These are phyloP conservation scores for Metallyticus violacea DNA, from an alignment of 2,888 invertebrate genomes.

Conservation along the genomic window DNA sequence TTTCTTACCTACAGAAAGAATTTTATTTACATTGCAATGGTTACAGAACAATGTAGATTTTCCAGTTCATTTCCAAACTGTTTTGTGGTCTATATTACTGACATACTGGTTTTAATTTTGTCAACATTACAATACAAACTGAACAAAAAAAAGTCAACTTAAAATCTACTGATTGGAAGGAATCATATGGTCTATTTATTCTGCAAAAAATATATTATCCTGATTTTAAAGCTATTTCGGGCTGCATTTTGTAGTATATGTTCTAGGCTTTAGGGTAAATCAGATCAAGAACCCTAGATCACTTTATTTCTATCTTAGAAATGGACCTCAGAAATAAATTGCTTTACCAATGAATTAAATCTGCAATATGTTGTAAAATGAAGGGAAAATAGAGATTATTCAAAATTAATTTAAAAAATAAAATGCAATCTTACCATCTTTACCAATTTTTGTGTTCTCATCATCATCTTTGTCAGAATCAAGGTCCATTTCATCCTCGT, in stretches of 20 bases:
- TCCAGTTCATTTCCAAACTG: not conserved
- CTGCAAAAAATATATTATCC: too few relatives aligned
- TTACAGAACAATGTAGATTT: not conserved
- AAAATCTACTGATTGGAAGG: too few relatives aligned
- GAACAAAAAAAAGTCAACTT: too few relatives aligned
- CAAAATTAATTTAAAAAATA: not conserved
- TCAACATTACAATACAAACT: not conserved
- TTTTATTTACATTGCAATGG: not conserved
- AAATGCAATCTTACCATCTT: conserved; percentile 42
- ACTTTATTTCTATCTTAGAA: too few relatives aligned
- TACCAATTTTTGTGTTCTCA: conserved; percentile 42
- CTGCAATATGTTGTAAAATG: not conserved
- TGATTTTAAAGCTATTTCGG: too few relatives aligned
- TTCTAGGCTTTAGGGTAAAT: too few relatives aligned
- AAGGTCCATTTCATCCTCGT: conserved; percentile 41
- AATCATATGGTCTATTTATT: too few relatives aligned
- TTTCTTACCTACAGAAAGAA: conserved; percentile 44
- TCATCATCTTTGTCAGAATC: conserved; percentile 43
- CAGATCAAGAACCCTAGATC: too few relatives aligned
- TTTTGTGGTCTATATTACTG: not conserved
- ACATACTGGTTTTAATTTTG: not conserved
- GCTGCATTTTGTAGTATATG: too few relatives aligned
- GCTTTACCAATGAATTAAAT: too few relatives aligned
- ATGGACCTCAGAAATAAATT: too few relatives aligned
- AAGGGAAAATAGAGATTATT: not conserved